phyloP scores from a whole-genome alignment of 92 coral and sea anemone genomes.

The Porites divaricata region DNA sequence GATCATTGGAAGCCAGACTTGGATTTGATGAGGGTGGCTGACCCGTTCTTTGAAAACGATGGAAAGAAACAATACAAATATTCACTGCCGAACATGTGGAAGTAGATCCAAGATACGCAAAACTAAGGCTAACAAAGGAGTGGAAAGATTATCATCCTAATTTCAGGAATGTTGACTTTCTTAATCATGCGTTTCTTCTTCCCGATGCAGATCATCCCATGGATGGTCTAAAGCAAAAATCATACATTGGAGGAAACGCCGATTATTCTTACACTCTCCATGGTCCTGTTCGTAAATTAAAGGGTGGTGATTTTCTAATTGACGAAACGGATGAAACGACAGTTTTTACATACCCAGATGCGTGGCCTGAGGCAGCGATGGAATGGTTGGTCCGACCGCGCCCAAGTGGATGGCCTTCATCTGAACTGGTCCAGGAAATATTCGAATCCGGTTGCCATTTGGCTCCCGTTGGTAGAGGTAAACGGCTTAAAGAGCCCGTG shows the following conservation, averaged over 20 bases:
- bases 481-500: conserved; percentile 58
- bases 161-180: conserved; percentile 48
- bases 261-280: conserved; percentile 44
- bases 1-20: conserved; percentile 73
- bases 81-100: conserved; percentile 70
- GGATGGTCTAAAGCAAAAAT: background rate
- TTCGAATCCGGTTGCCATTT: conserved; percentile 81
- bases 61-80: conserved; percentile 47
- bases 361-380: conserved; percentile 90
- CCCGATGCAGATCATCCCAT: conserved; percentile 27
- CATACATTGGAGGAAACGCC: background rate
- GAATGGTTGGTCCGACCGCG: conserved; percentile 86
- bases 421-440: conserved; percentile 76
- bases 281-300: conserved; percentile 77
- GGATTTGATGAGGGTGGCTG: conserved; percentile 54
- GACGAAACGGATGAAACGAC: conserved; percentile 63
- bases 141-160: conserved; percentile 72
- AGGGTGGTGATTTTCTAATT: conserved; percentile 23
- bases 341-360: conserved; percentile 74
- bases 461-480: conserved; percentile 85
- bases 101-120: conserved; percentile 75
- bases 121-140: conserved; percentile 67
- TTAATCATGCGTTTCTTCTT: conserved; percentile 61
- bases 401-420: conserved; percentile 79
- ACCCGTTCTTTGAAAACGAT: conserved; percentile 42